phyloP scores from a whole-genome alignment of 2,797 vertebrate species.

The Psittacula derbiana region DNA sequence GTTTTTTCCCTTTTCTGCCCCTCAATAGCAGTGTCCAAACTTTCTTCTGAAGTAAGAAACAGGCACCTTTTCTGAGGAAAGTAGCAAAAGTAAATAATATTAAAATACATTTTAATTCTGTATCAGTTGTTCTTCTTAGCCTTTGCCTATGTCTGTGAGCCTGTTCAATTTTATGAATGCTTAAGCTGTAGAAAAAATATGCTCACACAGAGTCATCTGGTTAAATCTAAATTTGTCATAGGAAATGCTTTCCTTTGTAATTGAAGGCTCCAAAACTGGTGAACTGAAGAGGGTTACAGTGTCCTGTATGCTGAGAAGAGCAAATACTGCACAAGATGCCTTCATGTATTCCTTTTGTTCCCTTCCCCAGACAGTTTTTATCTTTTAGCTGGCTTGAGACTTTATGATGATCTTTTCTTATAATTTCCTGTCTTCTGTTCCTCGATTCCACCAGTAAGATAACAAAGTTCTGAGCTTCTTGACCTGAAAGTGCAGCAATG shows the following conservation, averaged over 20 bases:
- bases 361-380: background rate
- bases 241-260: background rate
- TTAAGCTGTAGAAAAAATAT: background rate
- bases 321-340: background rate
- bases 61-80: background rate
- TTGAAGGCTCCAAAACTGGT: background rate
- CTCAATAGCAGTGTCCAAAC: background rate
- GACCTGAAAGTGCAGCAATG: background rate
- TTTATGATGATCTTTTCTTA: background rate
- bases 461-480: background rate
- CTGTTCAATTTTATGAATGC: background rate
- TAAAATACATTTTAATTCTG: background rate
- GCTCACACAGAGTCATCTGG: background rate
- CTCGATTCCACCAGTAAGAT: background rate
- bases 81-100: background rate
- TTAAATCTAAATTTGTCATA: background rate
- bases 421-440: background rate
- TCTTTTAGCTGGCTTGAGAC: background rate
- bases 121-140: background rate
- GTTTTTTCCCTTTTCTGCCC: background rate
- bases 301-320: background rate
- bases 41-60: background rate
- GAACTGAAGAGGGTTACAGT: background rate
- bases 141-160: background rate
- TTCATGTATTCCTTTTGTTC: background rate